A percentile compares a stretch with the other conserved stretches of the same genome.
Evolutionary conservation across 2,113 vertebrate genomes (phyloP).

Genomic region (Rhinolophus ferrumequinum): DNA sequence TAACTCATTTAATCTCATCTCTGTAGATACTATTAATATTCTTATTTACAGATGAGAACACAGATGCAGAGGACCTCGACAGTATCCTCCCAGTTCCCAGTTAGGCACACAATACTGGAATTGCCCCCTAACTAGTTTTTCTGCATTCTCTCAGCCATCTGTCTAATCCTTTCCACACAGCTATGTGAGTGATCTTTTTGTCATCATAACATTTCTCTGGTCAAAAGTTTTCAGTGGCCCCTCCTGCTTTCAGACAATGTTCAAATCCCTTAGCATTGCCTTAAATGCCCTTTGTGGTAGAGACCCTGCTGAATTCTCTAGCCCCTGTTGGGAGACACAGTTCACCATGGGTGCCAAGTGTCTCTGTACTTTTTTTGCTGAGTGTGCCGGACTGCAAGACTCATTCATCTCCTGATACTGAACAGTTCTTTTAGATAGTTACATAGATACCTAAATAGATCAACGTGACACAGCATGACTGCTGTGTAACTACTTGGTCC

Average conservation of each 20-base stretch:
- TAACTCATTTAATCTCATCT: background rate
- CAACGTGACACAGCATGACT: background rate
- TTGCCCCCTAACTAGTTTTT: background rate
- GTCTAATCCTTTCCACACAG: background rate
- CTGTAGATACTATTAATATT: background rate
- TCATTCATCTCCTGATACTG: background rate
- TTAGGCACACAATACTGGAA: background rate
- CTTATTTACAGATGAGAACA: background rate
- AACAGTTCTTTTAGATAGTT: background rate
- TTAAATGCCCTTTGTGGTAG: background rate
- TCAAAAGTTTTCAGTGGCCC: background rate
- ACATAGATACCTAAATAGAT: background rate
- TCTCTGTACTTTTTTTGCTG: background rate
- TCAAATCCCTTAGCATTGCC: background rate
- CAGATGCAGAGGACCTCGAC: background rate
- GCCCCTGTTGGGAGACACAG: background rate
- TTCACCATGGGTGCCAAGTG: background rate
- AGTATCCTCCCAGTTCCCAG: background rate
- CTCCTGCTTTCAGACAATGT: background rate
- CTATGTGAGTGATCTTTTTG: background rate
- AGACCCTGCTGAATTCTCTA: background rate
- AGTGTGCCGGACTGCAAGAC: background rate
- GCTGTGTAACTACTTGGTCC: background rate
- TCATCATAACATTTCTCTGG: background rate
- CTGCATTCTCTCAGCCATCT: background rate